Evolutionary conservation across 2,888 invertebrate species (phyloP), one percentile per base, ranked within the genome.

Genomic region (Perizoma affinitatum): DNA sequence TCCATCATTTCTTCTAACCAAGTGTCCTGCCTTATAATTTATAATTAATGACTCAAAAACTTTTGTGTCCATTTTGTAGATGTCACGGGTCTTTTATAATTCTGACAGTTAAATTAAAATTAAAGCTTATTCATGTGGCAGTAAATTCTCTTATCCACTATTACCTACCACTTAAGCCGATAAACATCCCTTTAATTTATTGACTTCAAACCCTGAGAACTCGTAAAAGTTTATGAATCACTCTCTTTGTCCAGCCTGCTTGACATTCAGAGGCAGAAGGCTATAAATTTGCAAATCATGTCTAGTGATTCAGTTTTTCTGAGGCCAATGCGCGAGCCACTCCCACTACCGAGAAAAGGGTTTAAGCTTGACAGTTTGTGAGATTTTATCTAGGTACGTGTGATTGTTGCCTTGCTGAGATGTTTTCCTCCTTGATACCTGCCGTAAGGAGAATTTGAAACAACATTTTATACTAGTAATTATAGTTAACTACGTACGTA

Each of bases 241-340:
- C 74, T 69, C 74, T 69, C 67, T 66, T 71, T 64, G 71, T 66
- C 70, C 71, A 73, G 74, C 78, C 83, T 81, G 81, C 77, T 89
- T 87, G 78, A 82, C 82, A 87, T 87, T 84, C 88, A 82, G 74
- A 70, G 73, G 79, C 80, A 75, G 75, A 78, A 78, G 74, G 73
- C 81, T 76, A 83, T 83, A 83, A 82, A 82, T 81, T 83, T 76
- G 86, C 87, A 86, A 87, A 84, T 88, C 88, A 86, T 80, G 79
- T 76, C 74, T 79, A 83, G 75, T 88, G 87, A 88, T 78, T 87
- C 87, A 87, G 80, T 71, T 79, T 73, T 78, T 78, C 71, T 68
- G 72, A 71, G 71, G 67, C 71, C 71, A 72, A 75, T 78, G 77
- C 75, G 74, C 76, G 72, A 74, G 66, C 73, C 79, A 76, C 73